A percentile compares a stretch with the other conserved stretches of the same genome.
Conservation (phyloP, 2,888 invertebrate genomes). For the Charanyca ferruginea region DNA sequence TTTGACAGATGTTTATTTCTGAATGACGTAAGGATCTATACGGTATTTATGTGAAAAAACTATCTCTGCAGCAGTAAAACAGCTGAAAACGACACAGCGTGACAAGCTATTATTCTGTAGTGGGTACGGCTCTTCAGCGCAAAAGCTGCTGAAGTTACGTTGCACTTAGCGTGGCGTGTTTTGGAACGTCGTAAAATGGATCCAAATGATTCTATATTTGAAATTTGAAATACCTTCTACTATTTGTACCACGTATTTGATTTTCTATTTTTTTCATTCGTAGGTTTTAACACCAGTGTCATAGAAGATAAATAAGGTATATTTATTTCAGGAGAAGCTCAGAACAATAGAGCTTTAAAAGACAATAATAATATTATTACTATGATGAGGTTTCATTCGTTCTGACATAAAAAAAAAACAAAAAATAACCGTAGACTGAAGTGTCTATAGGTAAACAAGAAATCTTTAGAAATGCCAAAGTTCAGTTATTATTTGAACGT, state of each 20-base stretch:
- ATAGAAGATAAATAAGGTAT: no score
- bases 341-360: no score
- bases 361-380: no score
- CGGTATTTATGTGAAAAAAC: not conserved
- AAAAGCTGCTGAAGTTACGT: not conserved
- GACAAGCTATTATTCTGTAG: slow-evolving; percentile 4
- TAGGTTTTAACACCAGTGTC: no score
- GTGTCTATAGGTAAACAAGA: not conserved
- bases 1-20: slow-evolving; percentile 1
- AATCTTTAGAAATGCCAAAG: slow-evolving; percentile 7
- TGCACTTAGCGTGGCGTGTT: not conserved
- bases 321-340: no score
- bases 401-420: no score
- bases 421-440: not conserved
- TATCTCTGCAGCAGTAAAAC: slow-evolving; percentile 1
- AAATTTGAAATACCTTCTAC: no score
- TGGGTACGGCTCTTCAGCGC: not conserved
- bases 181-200: not conserved
- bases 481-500: not conserved
- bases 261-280: no score
- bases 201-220: not conserved
- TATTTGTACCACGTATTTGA: no score
- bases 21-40: slow-evolving; percentile 10
- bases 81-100: not conserved
- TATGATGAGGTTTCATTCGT: no score